Evolutionary conservation across 2,888 invertebrate genomes (phyloP).

Genomic region (Oeneis ivallda): DNA sequence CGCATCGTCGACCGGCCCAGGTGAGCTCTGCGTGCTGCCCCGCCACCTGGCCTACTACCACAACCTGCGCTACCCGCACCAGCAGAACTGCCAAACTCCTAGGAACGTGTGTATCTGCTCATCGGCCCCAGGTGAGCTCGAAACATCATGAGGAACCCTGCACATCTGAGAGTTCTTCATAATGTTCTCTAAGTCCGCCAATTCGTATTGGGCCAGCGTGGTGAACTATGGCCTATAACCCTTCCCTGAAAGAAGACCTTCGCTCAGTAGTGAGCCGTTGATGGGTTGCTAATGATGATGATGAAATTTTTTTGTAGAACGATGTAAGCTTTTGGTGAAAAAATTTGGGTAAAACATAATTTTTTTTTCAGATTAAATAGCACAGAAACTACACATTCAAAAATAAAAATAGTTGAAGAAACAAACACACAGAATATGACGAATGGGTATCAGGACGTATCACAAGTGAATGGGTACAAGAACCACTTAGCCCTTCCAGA

Average conservation of each 20-base stretch:
- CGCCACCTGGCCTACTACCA: slow-evolving; percentile 56
- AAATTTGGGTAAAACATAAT: neutral
- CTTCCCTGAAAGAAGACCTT: too few relatives aligned
- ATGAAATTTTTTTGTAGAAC: too few relatives aligned
- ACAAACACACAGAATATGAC: slow-evolving; percentile 36
- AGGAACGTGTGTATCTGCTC: slow-evolving; percentile 79
- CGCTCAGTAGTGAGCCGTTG: too few relatives aligned
- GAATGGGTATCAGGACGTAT: slow-evolving; percentile 28
- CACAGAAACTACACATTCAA: slow-evolving; percentile 41
- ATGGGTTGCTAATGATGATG: too few relatives aligned
- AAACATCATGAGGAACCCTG: too few relatives aligned
- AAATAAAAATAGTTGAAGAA: slow-evolving; percentile 49
- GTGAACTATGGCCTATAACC: too few relatives aligned
- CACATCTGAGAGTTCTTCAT: too few relatives aligned
- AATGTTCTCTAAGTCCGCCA: too few relatives aligned
- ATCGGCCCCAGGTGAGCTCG: slow-evolving; percentile 37
- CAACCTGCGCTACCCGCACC: slow-evolving; percentile 79
- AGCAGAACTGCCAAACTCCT: slow-evolving; percentile 81
- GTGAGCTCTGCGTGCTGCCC: slow-evolving; percentile 71
- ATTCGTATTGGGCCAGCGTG: too few relatives aligned
- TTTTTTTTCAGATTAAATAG: slow-evolving; percentile 38
- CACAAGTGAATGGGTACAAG: slow-evolving; percentile 35
- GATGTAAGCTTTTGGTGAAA: too few relatives aligned
- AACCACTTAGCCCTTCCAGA: slow-evolving; percentile 43
- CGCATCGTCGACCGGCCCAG: slow-evolving; percentile 40